These are phyloP conservation scores for Thamnaconus septentrionalis DNA, from an alignment of 2,113 vertebrate species.

Conservation along the genomic window DNA sequence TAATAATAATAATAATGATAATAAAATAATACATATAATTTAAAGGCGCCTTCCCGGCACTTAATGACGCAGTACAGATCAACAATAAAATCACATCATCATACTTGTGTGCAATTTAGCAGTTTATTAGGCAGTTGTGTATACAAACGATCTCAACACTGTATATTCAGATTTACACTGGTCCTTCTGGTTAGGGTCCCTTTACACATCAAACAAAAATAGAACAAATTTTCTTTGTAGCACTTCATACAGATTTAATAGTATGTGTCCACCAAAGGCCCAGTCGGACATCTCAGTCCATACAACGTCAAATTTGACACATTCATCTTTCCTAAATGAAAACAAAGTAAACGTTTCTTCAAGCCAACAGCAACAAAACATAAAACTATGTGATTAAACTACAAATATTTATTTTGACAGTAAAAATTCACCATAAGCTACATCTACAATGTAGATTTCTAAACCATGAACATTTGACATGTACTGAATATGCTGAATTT, in stretches of 20 bases:
- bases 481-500: too few relatives aligned
- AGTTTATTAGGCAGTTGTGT: conserved; percentile 82
- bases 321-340: conserved; percentile 27
- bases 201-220: conserved; percentile 69
- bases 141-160: conserved; percentile 78
- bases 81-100: neutral
- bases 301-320: conserved; percentile 43
- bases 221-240: conserved; percentile 65
- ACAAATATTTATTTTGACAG: conserved; percentile 34
- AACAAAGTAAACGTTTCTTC: conserved; percentile 14
- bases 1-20: too few relatives aligned
- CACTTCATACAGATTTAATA: conserved; percentile 43
- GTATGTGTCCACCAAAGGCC: conserved; percentile 29
- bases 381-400: conserved; percentile 6
- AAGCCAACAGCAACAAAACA: too few relatives aligned
- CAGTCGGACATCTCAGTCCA: conserved; percentile 24
- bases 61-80: too few relatives aligned
- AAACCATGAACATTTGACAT: conserved; percentile 6
- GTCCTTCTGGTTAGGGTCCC: conserved; percentile 68
- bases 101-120: conserved; percentile 66
- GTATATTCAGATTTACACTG: conserved; percentile 72
- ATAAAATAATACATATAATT: too few relatives aligned
- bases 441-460: neutral
- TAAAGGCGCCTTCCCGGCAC: too few relatives aligned
- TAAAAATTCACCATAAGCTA: conserved; percentile 14